phyloP scores from a whole-genome alignment of 2,888 invertebrate species.

The Volucella inanis region DNA sequence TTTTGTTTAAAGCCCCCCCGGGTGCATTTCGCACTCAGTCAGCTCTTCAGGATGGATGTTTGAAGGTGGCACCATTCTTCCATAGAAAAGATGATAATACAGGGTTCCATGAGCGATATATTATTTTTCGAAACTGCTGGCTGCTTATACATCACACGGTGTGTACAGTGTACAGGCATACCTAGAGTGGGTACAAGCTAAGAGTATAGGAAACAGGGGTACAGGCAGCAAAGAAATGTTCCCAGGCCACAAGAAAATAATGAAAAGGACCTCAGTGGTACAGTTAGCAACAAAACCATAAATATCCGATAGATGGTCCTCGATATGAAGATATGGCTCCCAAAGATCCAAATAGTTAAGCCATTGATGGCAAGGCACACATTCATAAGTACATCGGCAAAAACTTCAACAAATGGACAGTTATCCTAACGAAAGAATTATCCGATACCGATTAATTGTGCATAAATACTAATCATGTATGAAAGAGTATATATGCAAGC shows the following conservation, averaged over 20 bases:
- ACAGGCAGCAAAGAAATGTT: slow-evolving; percentile 63
- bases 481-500: too few relatives aligned
- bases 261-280: slow-evolving; percentile 81
- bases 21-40: slow-evolving; percentile 84
- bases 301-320: slow-evolving; percentile 80
- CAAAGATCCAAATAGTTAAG: slow-evolving; percentile 15
- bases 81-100: slow-evolving; percentile 71
- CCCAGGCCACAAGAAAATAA: slow-evolving; percentile 78
- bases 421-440: slow-evolving; percentile 29
- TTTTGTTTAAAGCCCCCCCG: slow-evolving; percentile 84
- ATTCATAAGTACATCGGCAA: background rate
- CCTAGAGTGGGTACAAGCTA: too few relatives aligned
- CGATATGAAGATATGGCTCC: slow-evolving; percentile 26
- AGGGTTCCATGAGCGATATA: slow-evolving; percentile 73
- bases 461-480: too few relatives aligned
- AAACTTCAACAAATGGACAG: background rate
- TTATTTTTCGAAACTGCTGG: slow-evolving; percentile 69
- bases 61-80: slow-evolving; percentile 70
- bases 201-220: too few relatives aligned
- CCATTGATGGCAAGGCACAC: background rate
- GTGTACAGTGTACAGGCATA: background rate
- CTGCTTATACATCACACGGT: slow-evolving; percentile 65
- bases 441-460: slow-evolving; percentile 34
- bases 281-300: slow-evolving; percentile 81
- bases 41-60: slow-evolving; percentile 76